A percentile compares a stretch with the other conserved stretches of the same genome.
These are phyloP conservation scores for Hetaerina titia DNA, from an alignment of 2,888 invertebrate species.

Conservation along the genomic window DNA sequence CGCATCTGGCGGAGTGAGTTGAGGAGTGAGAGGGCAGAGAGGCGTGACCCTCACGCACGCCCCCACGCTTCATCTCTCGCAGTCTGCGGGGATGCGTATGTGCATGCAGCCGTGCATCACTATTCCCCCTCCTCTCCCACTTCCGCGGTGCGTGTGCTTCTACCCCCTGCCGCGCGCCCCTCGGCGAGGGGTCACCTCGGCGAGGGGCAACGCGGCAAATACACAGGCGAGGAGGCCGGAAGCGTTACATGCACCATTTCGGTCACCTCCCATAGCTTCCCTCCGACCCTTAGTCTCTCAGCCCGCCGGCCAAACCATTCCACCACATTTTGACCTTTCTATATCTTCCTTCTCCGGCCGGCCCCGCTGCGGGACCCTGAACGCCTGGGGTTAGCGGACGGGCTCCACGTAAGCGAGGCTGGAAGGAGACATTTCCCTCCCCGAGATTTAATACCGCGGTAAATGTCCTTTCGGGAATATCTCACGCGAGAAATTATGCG, in stretches of 20 bases:
- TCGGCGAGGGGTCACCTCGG: too few species aligned
- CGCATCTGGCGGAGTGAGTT: too few species aligned
- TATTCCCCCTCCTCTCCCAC: neutral
- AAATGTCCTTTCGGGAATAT: neutral
- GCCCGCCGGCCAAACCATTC: neutral
- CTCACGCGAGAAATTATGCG: neutral
- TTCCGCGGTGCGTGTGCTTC: neutral
- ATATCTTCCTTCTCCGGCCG: neutral
- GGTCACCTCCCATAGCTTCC: neutral
- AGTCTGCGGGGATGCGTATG: neutral
- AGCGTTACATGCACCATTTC: neutral
- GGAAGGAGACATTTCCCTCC: neutral
- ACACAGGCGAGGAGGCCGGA: neutral
- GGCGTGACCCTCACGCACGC: too few species aligned
- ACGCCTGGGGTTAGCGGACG: neutral
- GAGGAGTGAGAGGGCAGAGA: too few species aligned
- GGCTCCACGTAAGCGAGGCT: neutral
- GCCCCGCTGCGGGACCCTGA: neutral
- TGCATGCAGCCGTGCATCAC: neutral
- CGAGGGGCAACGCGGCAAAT: too few species aligned
- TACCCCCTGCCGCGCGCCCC: too few species aligned
- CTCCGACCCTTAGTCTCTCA: neutral
- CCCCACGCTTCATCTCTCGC: neutral
- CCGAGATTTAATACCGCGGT: slow-evolving; percentile 15
- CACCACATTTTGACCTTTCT: neutral